These are phyloP conservation scores for Hippoglossus hippoglossus DNA, from an alignment of 2,797 vertebrate genomes.

Conservation along the genomic window DNA sequence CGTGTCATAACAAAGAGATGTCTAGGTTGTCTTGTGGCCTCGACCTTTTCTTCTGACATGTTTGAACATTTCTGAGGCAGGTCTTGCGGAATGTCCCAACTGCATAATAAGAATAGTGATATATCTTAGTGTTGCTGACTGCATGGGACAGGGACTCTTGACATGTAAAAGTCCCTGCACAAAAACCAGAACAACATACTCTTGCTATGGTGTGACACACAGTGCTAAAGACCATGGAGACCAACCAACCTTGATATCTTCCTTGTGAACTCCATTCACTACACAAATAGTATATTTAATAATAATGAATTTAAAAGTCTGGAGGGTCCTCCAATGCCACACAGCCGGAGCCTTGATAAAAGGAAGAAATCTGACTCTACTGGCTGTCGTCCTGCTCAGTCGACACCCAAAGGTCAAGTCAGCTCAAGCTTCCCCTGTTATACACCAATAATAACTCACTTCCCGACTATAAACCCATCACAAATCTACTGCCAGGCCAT, in stretches of 20 bases:
- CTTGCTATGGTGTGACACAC: slow-evolving; percentile 16
- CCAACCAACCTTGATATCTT: slow-evolving; percentile 18
- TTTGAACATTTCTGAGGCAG: slow-evolving; percentile 20
- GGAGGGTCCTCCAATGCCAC: slow-evolving; percentile 37
- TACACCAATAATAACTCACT: slow-evolving; percentile 67
- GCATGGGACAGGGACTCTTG: background rate
- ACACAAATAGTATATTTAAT: slow-evolving; percentile 22
- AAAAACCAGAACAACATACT: background rate
- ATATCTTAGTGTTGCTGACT: background rate
- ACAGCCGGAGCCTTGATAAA: slow-evolving; percentile 56
- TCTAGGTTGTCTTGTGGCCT: slow-evolving; percentile 39
- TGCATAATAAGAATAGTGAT: slow-evolving; percentile 6
- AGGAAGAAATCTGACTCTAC: slow-evolving; percentile 37
- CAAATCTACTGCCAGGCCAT: slow-evolving; percentile 57
- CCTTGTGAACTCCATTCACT: slow-evolving; percentile 12
- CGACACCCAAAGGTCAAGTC: slow-evolving; percentile 54
- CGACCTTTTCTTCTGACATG: slow-evolving; percentile 29
- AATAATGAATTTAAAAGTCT: slow-evolving; percentile 16
- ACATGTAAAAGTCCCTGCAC: background rate
- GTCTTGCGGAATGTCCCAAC: slow-evolving; percentile 5
- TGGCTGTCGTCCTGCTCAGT: slow-evolving; percentile 24
- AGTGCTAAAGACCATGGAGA: slow-evolving; percentile 9
- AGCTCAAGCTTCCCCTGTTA: slow-evolving; percentile 56
- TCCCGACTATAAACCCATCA: slow-evolving; percentile 68
- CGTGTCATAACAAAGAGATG: slow-evolving; percentile 25